Evolutionary conservation across 1,140 invertebrate genomes (phyloP).

Genomic region (Zaprionus nigranus): DNA sequence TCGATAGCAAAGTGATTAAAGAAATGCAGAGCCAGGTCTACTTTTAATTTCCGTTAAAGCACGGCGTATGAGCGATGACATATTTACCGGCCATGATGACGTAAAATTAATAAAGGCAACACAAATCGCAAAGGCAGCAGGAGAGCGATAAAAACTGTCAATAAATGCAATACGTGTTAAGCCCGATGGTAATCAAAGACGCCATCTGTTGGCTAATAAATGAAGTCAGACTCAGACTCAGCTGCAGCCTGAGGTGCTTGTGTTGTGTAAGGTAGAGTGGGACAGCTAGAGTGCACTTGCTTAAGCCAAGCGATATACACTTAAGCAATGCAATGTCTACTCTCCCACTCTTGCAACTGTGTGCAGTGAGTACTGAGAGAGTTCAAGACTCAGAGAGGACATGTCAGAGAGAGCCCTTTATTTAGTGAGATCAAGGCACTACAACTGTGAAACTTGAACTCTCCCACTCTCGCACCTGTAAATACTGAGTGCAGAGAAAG

Average conservation of each 20-base stretch:
- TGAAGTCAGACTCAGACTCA: not conserved
- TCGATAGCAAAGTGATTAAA: not conserved
- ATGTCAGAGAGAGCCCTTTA: no score
- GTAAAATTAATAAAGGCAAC: conserved; percentile 63
- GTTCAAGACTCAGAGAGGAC: no score
- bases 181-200: not conserved
- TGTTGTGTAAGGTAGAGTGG: not conserved
- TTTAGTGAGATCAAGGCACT: no score
- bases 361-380: no score
- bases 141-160: conserved; percentile 40
- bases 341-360: no score
- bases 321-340: no score
- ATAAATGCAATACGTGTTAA: not conserved
- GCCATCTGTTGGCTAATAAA: not conserved
- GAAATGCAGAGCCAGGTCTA: not conserved
- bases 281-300: not conserved
- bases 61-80: conserved; percentile 69
- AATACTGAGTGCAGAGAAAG: no score
- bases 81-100: conserved; percentile 58
- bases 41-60: conserved; percentile 71
- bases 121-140: conserved; percentile 21
- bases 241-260: not conserved
- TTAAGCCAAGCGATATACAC: no score
- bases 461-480: no score
- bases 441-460: no score